A percentile compares a stretch with the other conserved stretches of the same genome.
Conservation (phyloP, 1,140 invertebrate genomes). For the Pygmarrhopalites habei region DNA sequence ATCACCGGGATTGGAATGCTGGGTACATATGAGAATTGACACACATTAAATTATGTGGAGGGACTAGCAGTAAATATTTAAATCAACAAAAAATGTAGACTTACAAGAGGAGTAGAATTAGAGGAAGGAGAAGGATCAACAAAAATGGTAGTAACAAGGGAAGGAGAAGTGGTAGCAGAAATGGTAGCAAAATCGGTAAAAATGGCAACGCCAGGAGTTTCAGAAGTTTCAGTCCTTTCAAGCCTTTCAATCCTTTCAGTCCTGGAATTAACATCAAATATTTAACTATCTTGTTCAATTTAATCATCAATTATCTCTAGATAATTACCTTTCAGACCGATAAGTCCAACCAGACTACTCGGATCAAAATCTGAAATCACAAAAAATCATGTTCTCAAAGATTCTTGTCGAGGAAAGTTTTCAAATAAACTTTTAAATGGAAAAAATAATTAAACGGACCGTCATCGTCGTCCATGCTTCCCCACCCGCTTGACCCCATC, state of each 20-base stretch:
- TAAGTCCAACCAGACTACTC: background rate
- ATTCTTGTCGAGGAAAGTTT: background rate
- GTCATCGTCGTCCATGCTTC: background rate
- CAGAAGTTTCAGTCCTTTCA: conserved; percentile 3
- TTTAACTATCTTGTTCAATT: background rate
- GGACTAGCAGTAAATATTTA: too few relatives aligned
- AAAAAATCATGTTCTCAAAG: background rate
- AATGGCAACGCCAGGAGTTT: background rate
- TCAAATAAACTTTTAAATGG: background rate
- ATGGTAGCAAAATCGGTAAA: background rate
- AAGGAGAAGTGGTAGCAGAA: background rate
- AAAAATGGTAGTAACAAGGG: background rate
- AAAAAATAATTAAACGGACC: background rate
- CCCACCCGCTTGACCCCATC: conserved; percentile 1
- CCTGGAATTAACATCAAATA: background rate
- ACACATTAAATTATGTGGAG: too few relatives aligned
- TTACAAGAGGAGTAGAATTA: conserved; percentile 1
- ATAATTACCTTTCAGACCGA: background rate
- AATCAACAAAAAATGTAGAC: too few relatives aligned
- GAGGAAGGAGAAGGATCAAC: background rate
- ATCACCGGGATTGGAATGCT: conserved; percentile 9
- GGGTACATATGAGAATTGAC: too few relatives aligned
- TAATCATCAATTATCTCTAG: background rate
- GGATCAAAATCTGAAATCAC: background rate
- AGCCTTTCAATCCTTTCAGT: conserved; percentile 4